These are phyloP conservation scores for Apoda limacodes DNA, from an alignment of 2,888 invertebrate species.

Conservation along the genomic window DNA sequence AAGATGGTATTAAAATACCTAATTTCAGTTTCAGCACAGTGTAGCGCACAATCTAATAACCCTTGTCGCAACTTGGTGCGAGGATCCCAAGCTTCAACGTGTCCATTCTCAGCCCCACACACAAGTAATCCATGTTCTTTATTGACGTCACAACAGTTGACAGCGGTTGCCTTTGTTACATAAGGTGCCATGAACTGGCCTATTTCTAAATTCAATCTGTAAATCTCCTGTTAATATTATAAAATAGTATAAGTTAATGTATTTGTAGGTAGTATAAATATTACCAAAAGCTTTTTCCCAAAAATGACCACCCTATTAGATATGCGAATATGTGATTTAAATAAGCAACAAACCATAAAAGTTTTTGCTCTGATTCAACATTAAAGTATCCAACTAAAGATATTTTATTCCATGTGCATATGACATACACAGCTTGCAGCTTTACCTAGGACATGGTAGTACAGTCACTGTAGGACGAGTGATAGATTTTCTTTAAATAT, in stretches of 20 bases:
- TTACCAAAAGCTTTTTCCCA: too few species aligned
- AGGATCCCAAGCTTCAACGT: conserved; percentile 97
- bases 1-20: conserved; percentile 33
- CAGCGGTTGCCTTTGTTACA: conserved; percentile 77
- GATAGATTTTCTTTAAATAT: too few species aligned
- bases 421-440: too few species aligned
- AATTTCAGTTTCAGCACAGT: conserved; percentile 65
- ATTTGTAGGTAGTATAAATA: too few species aligned
- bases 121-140: conserved; percentile 88
- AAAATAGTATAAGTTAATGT: too few species aligned
- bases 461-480: too few species aligned
- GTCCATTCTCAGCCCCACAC: conserved; percentile 90
- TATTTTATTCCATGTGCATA: too few species aligned
- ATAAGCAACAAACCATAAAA: too few species aligned
- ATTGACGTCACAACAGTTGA: conserved; percentile 90
- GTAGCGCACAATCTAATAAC: conserved; percentile 84
- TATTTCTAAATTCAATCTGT: conserved; percentile 93
- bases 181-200: conserved; percentile 94
- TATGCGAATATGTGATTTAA: too few species aligned
- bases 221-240: conserved; percentile 80
- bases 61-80: conserved; percentile 82
- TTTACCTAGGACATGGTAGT: too few species aligned
- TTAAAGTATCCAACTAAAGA: too few species aligned
- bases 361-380: too few species aligned
- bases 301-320: not conserved